Base-by-base conservation (phyloP, 2,888 invertebrate species). In the Napeogenes inachia region DNA sequence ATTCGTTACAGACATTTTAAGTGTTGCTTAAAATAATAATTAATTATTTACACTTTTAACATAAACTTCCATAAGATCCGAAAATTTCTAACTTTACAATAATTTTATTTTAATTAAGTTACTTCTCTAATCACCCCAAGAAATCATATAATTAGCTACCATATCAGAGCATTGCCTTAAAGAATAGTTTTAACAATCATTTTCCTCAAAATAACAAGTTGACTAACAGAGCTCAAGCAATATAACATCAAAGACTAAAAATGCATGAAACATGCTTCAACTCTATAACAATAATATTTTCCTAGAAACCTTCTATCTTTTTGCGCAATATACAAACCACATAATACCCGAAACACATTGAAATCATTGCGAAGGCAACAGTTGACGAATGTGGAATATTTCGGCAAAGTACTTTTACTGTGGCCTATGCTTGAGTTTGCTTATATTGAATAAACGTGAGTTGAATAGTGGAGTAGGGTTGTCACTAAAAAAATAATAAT, bases 371-470 rank as follows among this genome's bases (percentile, higher is more conserved):
- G 68, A 60, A 60, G 66, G 65, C 70, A 69, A 70, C 79, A 74
- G 78, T 85, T 87, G 85, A 87, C 86, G 85, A 88, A 89, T 87
- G 87, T 82, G 81, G 81, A 87, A 85, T 87, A 88, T 89, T 87
- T 84, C 77, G 82, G 75, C 75, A 80, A 83, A 86, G 85, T 84
- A 87, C 85, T 87, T 84, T 84, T 82, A 82, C 83, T 79, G 80
- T 80, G 81, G 85, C 84, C 85, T 84, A 82, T 82, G 84, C 77
- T 80, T 84, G 82, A 88, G 89, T 89, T 89, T 88, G 88, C 89
- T 88, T 89, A 90, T 90, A 90, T 90, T 90, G 90, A 89, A 90
- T 90, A 90, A 89, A 90, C 90, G 90, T 89, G 90, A 89, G 88
- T 85, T 86, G 90, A 90, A 90, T 89, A 86, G 86, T 81, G 73